A percentile compares a stretch with the other conserved stretches of the same genome.
Evolutionary conservation across 2,797 vertebrate genomes (phyloP).

Genomic region (Fistularia tabacaria): DNA sequence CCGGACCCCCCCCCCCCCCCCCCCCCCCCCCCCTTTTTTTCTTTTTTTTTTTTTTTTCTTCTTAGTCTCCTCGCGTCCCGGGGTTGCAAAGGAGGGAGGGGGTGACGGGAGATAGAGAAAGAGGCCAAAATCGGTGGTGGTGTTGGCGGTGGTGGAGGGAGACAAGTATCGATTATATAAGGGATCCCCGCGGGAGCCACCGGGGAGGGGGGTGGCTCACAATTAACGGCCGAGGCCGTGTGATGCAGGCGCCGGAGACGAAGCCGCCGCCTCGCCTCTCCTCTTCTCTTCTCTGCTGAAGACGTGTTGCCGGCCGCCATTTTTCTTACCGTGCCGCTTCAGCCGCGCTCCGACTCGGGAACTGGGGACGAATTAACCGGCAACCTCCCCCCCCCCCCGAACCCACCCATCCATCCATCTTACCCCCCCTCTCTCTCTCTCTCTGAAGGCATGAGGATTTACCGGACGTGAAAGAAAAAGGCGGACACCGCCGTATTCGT

Average conservation of each 20-base stretch:
- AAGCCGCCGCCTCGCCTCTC: slow-evolving; percentile 38
- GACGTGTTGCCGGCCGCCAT: slow-evolving; percentile 83
- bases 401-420: background rate
- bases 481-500: slow-evolving; percentile 60
- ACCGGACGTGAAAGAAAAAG: slow-evolving; percentile 24
- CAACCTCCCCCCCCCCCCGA: background rate
- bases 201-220: slow-evolving; percentile 10
- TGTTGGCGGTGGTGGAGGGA: slow-evolving; percentile 3
- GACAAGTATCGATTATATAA: slow-evolving; percentile 31
- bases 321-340: slow-evolving; percentile 68
- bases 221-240: slow-evolving; percentile 6
- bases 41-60: no score
- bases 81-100: slow-evolving; percentile 9
- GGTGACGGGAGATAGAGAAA: slow-evolving; percentile 33
- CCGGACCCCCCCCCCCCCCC: no score
- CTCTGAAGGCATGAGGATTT: slow-evolving; percentile 48
- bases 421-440: background rate
- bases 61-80: slow-evolving; percentile 55
- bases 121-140: no score
- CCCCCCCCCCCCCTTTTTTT: background rate
- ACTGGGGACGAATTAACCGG: slow-evolving; percentile 23
- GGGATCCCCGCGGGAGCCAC: background rate
- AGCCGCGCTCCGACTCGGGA: slow-evolving; percentile 60
- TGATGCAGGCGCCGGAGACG: slow-evolving; percentile 46
- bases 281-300: slow-evolving; percentile 61